Conservation (phyloP, 1,140 invertebrate species). For the Linepithema humile region DNA sequence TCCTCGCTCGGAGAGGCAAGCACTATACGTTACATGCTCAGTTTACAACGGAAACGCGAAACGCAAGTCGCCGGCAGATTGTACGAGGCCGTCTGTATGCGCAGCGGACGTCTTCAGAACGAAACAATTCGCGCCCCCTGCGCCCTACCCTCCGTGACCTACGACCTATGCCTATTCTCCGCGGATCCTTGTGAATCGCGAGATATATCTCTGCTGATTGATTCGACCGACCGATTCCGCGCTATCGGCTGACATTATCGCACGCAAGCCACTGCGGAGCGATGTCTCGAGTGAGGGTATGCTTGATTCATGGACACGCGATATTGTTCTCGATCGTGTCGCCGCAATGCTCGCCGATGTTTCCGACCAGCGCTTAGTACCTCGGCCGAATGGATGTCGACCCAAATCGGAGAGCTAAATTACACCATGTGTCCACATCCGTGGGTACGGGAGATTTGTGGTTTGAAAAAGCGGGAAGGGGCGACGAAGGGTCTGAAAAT, state of each 20-base stretch:
- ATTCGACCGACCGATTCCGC: constrained; percentile 62
- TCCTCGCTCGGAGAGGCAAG: constrained; percentile 12
- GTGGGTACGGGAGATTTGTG: constrained; percentile 38
- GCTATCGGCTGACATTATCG: constrained; percentile 67
- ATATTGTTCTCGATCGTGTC: constrained; percentile 66
- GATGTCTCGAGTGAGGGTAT: constrained; percentile 56
- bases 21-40: background rate
- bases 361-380: constrained; percentile 43
- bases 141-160: background rate
- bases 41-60: constrained; percentile 31
- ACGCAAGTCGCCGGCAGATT: constrained; percentile 23
- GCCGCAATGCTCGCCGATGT: constrained; percentile 57
- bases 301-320: constrained; percentile 65
- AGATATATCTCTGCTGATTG: constrained; percentile 61
- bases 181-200: background rate
- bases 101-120: background rate
- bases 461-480: constrained; percentile 33
- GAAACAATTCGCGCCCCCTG: background rate
- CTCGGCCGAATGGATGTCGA: constrained; percentile 37
- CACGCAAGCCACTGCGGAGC: constrained; percentile 33
- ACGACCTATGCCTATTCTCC: constrained; percentile 25
- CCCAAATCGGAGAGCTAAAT: constrained; percentile 51
- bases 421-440: constrained; percentile 46
- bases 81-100: background rate
- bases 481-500: background rate